Percentiles rank a stretch among this genome's conserved stretches.
Evolutionary conservation across 2,888 invertebrate genomes (phyloP).

Genomic region (Trachelus stipa): DNA sequence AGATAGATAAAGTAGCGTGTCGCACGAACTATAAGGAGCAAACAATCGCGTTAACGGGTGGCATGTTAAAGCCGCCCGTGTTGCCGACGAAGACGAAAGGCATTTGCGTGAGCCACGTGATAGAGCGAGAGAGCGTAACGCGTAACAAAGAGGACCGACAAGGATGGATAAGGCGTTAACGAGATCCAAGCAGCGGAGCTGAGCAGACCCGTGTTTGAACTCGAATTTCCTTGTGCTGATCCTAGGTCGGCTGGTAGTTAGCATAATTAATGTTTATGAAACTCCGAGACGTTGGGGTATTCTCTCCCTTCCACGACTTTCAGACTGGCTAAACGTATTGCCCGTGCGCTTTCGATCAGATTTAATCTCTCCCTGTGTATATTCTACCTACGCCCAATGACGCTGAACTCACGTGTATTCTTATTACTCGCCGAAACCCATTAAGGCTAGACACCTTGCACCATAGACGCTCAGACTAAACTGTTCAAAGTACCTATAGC

Average conservation of each 20-base stretch:
- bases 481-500: background rate
- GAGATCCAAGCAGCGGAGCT: constrained; percentile 34
- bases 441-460: background rate
- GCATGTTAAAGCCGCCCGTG: constrained; percentile 16
- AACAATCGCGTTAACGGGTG: constrained; percentile 24
- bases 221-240: constrained; percentile 44
- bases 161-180: constrained; percentile 22
- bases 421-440: background rate
- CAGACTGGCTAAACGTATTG: constrained; percentile 40
- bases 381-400: background rate
- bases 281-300: constrained; percentile 36
- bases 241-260: constrained; percentile 60
- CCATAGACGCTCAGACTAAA: background rate
- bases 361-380: constrained; percentile 36
- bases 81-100: background rate
- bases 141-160: constrained; percentile 15
- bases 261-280: constrained; percentile 69
- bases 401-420: background rate
- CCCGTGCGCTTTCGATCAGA: constrained; percentile 43
- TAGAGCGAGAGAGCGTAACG: constrained; percentile 11
- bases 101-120: constrained; percentile 5
- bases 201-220: constrained; percentile 39
- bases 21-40: constrained; percentile 8
- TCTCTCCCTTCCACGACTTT: constrained; percentile 7
- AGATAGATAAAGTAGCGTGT: background rate